phyloP scores from a whole-genome alignment of 2,797 vertebrate genomes.

The Uromys caudimaculatus region DNA sequence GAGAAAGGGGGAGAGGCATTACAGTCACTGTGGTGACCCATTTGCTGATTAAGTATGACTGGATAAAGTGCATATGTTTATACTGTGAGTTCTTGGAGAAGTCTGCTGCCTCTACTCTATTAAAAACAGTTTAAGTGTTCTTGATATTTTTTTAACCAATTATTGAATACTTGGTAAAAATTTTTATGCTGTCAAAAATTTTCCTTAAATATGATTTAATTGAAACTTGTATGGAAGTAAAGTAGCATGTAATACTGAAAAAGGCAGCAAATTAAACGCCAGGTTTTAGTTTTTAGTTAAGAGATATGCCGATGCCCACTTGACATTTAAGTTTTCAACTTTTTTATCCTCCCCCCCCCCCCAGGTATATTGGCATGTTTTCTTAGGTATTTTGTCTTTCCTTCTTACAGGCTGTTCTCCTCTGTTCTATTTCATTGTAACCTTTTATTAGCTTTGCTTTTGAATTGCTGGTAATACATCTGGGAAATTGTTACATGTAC shows the following conservation, averaged over 20 bases:
- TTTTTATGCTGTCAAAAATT: constrained; percentile 19
- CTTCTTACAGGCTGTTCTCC: background rate
- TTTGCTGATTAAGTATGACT: background rate
- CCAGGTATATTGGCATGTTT: background rate
- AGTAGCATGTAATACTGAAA: background rate
- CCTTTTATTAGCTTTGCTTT: background rate
- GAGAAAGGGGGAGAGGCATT: background rate
- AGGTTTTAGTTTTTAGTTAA: background rate
- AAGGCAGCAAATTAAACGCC: background rate
- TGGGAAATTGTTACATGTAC: background rate
- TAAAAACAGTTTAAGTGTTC: background rate
- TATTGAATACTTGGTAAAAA: background rate
- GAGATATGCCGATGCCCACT: background rate
- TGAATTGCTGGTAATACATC: background rate
- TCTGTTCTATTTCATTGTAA: background rate
- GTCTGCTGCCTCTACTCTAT: background rate
- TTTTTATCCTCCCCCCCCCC: background rate
- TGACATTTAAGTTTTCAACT: background rate
- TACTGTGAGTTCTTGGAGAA: constrained; percentile 13
- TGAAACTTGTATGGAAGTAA: background rate
- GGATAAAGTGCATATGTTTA: background rate
- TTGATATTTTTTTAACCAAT: background rate
- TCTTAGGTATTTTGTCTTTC: constrained; percentile 37
- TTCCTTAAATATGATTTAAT: background rate
- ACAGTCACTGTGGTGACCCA: background rate